These are phyloP conservation scores for Aurelia coerulea DNA, from an alignment of 30 jellyfish, hydroid and myxozoan genomes.

Conservation along the genomic window DNA sequence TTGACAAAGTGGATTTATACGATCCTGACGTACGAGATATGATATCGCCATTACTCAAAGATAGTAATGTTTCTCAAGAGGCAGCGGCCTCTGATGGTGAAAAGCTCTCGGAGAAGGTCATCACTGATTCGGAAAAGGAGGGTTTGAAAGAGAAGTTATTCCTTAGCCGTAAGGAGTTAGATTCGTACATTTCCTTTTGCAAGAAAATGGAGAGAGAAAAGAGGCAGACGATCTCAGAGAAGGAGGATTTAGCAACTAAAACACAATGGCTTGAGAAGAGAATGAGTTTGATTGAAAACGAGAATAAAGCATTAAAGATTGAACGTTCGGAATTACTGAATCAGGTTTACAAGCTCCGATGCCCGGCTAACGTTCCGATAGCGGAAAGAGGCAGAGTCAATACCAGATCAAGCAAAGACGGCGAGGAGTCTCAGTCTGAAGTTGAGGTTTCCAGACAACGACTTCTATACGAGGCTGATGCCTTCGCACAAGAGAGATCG, in stretches of 20 bases:
- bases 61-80: constrained; percentile 33
- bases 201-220: constrained; percentile 98
- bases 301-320: constrained; percentile 81
- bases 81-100: constrained; percentile 63
- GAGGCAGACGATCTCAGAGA: constrained; percentile 94
- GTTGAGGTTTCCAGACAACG: constrained; percentile 90
- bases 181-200: constrained; percentile 93
- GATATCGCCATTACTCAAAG: constrained; percentile 76
- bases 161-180: constrained; percentile 94
- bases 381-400: constrained; percentile 65
- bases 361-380: constrained; percentile 81
- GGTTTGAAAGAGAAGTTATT: constrained; percentile 85
- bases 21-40: constrained; percentile 87
- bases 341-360: constrained; percentile 89
- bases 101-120: constrained; percentile 73
- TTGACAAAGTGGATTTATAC: constrained; percentile 86
- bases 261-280: constrained; percentile 97
- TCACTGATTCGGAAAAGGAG: constrained; percentile 85
- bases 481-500: constrained; percentile 95
- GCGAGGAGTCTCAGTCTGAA: constrained; percentile 75
- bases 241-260: constrained; percentile 92
- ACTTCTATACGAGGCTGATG: constrained; percentile 94
- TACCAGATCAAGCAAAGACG: constrained; percentile 23
- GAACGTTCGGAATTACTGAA: constrained; percentile 92
- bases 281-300: constrained; percentile 81